Base-by-base conservation (phyloP, 1,140 invertebrate genomes). In the Oncopodura yosiiana region DNA sequence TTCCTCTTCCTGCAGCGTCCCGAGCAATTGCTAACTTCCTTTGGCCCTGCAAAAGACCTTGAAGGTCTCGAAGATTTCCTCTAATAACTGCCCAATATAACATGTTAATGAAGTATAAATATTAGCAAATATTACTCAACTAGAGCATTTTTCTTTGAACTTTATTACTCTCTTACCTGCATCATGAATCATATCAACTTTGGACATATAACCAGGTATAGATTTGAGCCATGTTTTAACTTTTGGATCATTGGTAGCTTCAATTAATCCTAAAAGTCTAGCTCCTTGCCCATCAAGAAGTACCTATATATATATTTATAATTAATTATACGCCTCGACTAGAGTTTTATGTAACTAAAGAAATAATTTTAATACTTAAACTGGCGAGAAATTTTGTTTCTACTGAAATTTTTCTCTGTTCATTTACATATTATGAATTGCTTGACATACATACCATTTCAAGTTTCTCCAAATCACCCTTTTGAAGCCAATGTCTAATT, bases 281-380 rank as follows among this genome's bases (percentile, higher is more conserved):
- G 77, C 76, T 21, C 86, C 86, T 70, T 84, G 82, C 8, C 30
- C 30, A 34, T 34, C 30, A 9, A n/a, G 3, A 43, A 23, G 24
- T 43, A 43, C 9, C 3, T 6, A 26, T 5, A 41, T 12, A 18
- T 18, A 41, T 41, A 18, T 41, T 41, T 41, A 14, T 41, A 12
- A 6, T 6, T 18, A 41, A 41, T 39, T 5, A 8, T 16, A 39
- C 8, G 8, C 19, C 19, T 8, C 19, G 21, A 43, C 8, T 43
- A 66, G 23, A 87, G 68, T 58, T 81, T 77, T 86, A 70, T 85
- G 83, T 1, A 86, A 86, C 56, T 85, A 83, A 9, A 87, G 69
- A 1, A 88, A 80, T 0, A 84, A 72, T 64, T 84, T 9, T 34
- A 34, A 34, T 9, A n/a, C n/a, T n/a, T 34, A 34, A 9, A 34